These are phyloP conservation scores for Smittia aterrima DNA, from an alignment of 2,888 invertebrate genomes.

Conservation along the genomic window DNA sequence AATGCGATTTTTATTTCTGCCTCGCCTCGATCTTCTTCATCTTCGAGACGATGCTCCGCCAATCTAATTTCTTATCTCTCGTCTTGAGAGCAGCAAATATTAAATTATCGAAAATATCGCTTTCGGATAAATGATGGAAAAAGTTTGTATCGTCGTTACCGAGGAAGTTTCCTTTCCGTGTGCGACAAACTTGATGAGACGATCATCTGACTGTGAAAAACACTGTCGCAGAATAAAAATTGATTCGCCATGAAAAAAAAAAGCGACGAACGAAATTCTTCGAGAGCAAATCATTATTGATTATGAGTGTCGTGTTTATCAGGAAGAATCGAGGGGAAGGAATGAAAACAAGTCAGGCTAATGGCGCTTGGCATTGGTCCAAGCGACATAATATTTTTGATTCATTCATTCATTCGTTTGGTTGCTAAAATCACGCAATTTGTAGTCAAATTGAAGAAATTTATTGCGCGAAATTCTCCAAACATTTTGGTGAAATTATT, in stretches of 20 bases:
- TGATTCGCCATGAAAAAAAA: neutral
- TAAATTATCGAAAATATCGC: slow-evolving; percentile 11
- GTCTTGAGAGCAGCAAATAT: neutral
- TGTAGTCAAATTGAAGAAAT: neutral
- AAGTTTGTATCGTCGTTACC: neutral
- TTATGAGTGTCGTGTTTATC: slow-evolving; percentile 1
- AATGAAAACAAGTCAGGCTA: neutral
- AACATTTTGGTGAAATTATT: neutral
- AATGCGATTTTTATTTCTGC: neutral
- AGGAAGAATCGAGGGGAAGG: neutral
- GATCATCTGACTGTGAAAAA: neutral
- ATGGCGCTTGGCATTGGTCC: neutral
- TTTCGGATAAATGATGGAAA: neutral
- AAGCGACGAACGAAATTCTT: too few species aligned
- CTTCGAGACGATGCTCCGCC: neutral
- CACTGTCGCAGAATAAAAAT: neutral
- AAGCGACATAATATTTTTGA: neutral
- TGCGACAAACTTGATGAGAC: neutral
- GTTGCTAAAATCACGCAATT: neutral
- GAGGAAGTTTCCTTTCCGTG: neutral
- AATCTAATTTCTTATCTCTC: slow-evolving; percentile 22
- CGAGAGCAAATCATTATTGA: neutral
- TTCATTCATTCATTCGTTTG: neutral
- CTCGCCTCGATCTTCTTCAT: neutral
- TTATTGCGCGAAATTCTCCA: neutral